A percentile compares a stretch with the other conserved stretches of the same genome.
Evolutionary conservation across 2,797 vertebrate species (phyloP).

Genomic region (Hypotaenidia philippensis): DNA sequence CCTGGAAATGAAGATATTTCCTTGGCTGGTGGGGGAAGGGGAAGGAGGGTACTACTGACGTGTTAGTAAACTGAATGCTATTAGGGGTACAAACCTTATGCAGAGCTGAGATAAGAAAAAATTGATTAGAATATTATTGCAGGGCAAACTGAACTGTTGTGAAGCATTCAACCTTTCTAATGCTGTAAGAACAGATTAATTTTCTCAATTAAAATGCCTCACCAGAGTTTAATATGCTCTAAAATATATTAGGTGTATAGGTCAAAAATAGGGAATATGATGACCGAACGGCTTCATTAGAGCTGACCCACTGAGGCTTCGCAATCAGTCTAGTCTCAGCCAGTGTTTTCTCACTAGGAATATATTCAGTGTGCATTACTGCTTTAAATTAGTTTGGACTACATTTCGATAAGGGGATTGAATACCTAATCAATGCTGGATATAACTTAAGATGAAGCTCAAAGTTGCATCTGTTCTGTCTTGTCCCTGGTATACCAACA

Average conservation of each 20-base stretch:
- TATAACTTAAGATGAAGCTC: not conserved
- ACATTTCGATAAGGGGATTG: not conserved
- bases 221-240: conserved; percentile 43
- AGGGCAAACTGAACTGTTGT: conserved; percentile 54
- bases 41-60: conserved; percentile 2
- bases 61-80: conserved; percentile 53
- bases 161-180: conserved; percentile 67
- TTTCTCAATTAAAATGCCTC: conserved; percentile 68
- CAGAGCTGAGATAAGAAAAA: conserved; percentile 75
- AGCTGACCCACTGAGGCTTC: not conserved
- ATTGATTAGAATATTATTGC: conserved; percentile 67
- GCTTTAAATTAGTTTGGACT: not conserved
- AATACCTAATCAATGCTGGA: not conserved
- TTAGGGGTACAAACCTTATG: conserved; percentile 56
- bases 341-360: not conserved
- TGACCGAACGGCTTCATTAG: not conserved
- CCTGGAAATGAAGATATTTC: conserved; percentile 29
- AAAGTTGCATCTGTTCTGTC: not conserved
- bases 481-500: not conserved
- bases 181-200: conserved; percentile 69
- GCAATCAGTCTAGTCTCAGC: not conserved
- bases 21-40: not conserved
- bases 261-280: conserved; percentile 27
- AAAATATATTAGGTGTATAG: not conserved
- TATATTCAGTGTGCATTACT: not conserved